phyloP scores from a whole-genome alignment of 2,113 vertebrate species.

The Sander lucioperca region DNA sequence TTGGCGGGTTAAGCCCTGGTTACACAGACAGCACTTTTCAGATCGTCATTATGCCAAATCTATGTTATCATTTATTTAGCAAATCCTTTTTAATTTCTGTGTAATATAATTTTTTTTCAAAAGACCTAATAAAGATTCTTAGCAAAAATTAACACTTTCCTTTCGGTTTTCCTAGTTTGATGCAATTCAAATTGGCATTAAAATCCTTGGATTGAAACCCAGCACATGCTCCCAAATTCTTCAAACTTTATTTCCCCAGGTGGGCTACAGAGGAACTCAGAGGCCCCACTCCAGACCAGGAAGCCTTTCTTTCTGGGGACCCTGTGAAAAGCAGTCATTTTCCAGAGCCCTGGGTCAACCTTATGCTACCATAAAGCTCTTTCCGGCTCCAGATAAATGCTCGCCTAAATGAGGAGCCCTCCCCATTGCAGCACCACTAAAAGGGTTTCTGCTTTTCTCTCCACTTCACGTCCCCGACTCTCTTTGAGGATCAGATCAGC shows the following conservation, averaged over 20 bases:
- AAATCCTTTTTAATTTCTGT: background rate
- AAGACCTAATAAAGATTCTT: background rate
- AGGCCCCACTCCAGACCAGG: conserved; percentile 47
- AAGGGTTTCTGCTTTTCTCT: conserved; percentile 47
- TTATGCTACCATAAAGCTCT: conserved; percentile 53
- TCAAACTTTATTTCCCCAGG: conserved; percentile 32
- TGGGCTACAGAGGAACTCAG: conserved; percentile 20
- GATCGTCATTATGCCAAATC: background rate
- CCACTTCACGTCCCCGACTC: conserved; percentile 34
- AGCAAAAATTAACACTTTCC: background rate
- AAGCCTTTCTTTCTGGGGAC: conserved; percentile 14
- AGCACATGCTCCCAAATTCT: background rate
- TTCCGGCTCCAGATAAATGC: conserved; percentile 70
- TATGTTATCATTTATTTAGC: background rate
- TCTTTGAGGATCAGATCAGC: conserved; percentile 51
- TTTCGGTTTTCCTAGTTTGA: background rate
- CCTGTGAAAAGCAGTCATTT: conserved; percentile 42
- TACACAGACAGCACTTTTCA: background rate
- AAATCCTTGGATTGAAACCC: background rate
- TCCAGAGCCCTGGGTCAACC: conserved; percentile 37
- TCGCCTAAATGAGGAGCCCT: conserved; percentile 39
- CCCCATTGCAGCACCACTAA: conserved; percentile 31
- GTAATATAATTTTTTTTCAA: background rate
- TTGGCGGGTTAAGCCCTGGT: too few relatives aligned
- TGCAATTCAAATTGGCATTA: too few relatives aligned